A percentile compares a stretch with the other conserved stretches of the same genome.
Evolutionary conservation across 2,888 invertebrate species (phyloP).

Genomic region (Globia sparganii): DNA sequence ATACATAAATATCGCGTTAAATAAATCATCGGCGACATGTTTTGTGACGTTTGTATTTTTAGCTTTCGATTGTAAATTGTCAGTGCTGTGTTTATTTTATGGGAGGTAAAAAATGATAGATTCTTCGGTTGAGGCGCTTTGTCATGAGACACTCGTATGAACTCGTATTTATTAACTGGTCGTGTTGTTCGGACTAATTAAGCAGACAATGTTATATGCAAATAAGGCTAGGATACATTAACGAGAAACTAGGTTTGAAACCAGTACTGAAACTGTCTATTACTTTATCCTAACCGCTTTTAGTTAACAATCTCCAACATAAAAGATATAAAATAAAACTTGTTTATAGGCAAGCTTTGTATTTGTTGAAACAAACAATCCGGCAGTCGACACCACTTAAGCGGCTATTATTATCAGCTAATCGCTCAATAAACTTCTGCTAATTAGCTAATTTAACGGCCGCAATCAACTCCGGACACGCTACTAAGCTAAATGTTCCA

Average conservation of each 20-base stretch:
- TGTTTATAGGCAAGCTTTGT: conserved; percentile 23
- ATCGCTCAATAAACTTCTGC: conserved; percentile 65
- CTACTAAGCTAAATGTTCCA: conserved; percentile 63
- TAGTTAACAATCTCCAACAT: conserved; percentile 14
- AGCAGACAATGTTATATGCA: conserved; percentile 43
- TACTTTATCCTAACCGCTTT: conserved; percentile 10
- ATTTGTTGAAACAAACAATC: conserved; percentile 33
- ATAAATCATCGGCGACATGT: conserved; percentile 87
- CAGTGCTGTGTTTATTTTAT: conserved; percentile 75
- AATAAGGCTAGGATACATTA: conserved; percentile 19
- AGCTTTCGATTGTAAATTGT: conserved; percentile 74
- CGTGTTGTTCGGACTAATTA: conserved; percentile 50
- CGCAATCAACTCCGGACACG: conserved; percentile 60
- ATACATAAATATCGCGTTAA: conserved; percentile 86
- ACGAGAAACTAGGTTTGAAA: conserved; percentile 29
- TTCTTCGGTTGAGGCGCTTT: conserved; percentile 49
- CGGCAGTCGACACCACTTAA: conserved; percentile 55
- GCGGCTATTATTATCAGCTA: conserved; percentile 54
- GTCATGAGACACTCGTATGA: conserved; percentile 50
- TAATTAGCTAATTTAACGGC: conserved; percentile 66
- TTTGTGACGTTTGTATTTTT: conserved; percentile 81
- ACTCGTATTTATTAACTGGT: conserved; percentile 39
- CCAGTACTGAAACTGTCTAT: conserved; percentile 9
- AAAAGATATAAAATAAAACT: conserved; percentile 30
- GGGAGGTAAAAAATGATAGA: conserved; percentile 68